Conservation (phyloP, 2,888 invertebrate species). For the Nesidiocoris tenuis region DNA sequence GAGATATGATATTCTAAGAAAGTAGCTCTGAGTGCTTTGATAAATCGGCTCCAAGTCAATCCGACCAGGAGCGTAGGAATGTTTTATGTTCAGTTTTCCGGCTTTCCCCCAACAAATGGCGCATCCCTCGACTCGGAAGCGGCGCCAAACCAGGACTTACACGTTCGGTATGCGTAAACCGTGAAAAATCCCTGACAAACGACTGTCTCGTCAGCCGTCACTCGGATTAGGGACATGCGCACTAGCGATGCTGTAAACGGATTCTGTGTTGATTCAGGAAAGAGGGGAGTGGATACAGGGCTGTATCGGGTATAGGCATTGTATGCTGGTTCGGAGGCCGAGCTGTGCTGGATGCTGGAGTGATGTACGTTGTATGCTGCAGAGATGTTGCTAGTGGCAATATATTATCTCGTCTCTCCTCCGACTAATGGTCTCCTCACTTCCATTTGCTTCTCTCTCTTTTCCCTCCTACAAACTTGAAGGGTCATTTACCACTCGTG, state of each 20-base stretch:
- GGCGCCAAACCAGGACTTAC: neutral
- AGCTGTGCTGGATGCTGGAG: neutral
- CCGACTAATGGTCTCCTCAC: neutral
- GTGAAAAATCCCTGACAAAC: neutral
- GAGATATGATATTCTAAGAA: too few relatives aligned
- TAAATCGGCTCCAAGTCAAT: too few relatives aligned
- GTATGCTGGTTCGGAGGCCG: conserved; percentile 2
- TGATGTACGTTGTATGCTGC: neutral
- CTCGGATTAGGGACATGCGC: neutral
- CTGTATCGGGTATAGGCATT: conserved; percentile 16
- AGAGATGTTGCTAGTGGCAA: neutral
- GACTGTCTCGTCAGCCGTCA: neutral
- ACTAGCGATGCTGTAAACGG: neutral
- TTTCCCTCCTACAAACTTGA: conserved; percentile 2
- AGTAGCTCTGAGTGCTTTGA: too few relatives aligned
- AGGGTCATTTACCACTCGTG: conserved; percentile 20
- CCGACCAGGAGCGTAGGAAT: too few relatives aligned
- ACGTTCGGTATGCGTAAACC: neutral
- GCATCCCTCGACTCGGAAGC: neutral
- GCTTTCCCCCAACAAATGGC: too few relatives aligned
- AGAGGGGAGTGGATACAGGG: conserved; percentile 9
- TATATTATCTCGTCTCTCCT: neutral
- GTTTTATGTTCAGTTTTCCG: too few relatives aligned
- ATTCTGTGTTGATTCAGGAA: too few relatives aligned
- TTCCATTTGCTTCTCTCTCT: neutral